Evolutionary conservation across 2,888 invertebrate genomes (phyloP), one percentile per base, ranked within the genome.

Genomic region (Drosophila ezoana): DNA sequence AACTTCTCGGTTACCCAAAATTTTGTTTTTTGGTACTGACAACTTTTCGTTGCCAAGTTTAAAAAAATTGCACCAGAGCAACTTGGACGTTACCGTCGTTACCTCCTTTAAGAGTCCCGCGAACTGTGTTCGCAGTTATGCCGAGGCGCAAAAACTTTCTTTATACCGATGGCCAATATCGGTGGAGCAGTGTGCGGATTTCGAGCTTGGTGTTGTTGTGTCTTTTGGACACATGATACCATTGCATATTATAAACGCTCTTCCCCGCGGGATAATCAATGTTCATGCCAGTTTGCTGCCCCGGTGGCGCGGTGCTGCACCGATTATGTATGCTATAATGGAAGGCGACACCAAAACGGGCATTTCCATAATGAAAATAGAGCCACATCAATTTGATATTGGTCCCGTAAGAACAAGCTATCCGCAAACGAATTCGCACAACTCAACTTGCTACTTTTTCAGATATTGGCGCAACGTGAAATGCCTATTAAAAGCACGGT

Each of bases 191-290:
- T 83, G 93, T 53, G 89, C 66, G 2, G 33, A 91, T 13, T 98
- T 95, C 93, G 96, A 98, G 90, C 92, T 98, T 66, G 98, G 98
- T 4, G 93, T 98, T 51, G 96, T 99, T 32, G 98, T 97, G 1
- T 98, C 98, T 0, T 99, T 99, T 93, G 98, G 99, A 0, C 95
- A 97, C 90, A 93, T 99, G 68, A 97, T 99, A 85, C 97, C 97
- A 40, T 93, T 94, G 73, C 90, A 93, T 56, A 91, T 98, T 0
- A 96, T 99, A 33, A 92, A 94, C 9, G 93, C 94, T 64, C 98
- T 98, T 93, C 96, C 96, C 61, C 97, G 96, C 85, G 98, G 98
- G 28, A 97, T 98, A 93, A 93, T 98, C 35, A 99, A 99, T 93
- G 96, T 98, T 0, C 99, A 99, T 92, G 97, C 96, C 0, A 98